Conservation (phyloP, 2,888 invertebrate species). For the Nephrotoma flavescens region DNA sequence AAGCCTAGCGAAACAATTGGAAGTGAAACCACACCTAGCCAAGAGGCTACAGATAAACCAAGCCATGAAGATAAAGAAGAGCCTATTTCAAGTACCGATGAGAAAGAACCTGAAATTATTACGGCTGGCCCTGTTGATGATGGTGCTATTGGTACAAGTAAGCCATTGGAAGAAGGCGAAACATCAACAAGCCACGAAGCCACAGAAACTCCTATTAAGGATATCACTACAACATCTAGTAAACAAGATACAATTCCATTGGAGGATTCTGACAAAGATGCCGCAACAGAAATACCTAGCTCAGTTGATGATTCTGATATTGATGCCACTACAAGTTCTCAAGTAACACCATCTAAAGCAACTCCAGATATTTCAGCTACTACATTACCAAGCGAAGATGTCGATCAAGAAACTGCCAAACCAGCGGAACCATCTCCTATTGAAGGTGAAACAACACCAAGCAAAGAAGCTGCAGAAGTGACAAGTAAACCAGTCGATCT, state of each 20-base stretch:
- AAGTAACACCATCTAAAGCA: not conserved
- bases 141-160: not conserved
- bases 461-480: not conserved
- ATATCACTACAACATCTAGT: not conserved
- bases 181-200: not conserved
- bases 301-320: constrained; percentile 6
- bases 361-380: not conserved
- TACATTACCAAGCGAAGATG: not conserved
- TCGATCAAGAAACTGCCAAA: constrained; percentile 3
- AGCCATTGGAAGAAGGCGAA: not conserved
- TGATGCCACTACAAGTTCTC: not conserved
- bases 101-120: not conserved
- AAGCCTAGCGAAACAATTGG: not conserved
- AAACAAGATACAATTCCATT: not conserved
- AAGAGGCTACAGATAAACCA: not conserved
- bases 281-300: not conserved
- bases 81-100: not conserved
- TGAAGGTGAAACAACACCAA: constrained; percentile 5
- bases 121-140: not conserved
- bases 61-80: not conserved
- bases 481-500: constrained; percentile 1
- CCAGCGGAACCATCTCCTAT: not conserved
- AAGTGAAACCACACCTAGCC: not conserved
- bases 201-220: not conserved
- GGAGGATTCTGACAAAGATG: constrained; percentile 6